Conservation (phyloP, 1,140 invertebrate genomes). For the Magallana ariakensis region DNA sequence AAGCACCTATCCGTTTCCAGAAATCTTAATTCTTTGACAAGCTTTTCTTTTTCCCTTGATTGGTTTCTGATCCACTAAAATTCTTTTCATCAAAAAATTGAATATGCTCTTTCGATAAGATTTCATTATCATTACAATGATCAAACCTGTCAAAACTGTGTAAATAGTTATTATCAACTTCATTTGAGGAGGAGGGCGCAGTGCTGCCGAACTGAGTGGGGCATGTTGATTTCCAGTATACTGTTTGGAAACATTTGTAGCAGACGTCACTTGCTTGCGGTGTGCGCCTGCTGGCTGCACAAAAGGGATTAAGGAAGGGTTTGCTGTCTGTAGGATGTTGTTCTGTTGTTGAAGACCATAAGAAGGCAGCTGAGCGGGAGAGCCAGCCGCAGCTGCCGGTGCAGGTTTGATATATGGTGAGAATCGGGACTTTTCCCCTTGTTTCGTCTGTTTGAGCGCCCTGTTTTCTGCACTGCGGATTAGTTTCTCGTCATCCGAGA, state of each 20-base stretch:
- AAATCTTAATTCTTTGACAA: not conserved
- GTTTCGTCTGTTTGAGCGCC: not conserved
- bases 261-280: not conserved
- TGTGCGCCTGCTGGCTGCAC: not conserved
- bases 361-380: not conserved
- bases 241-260: not conserved
- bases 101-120: not conserved
- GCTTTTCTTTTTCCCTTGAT: not conserved
- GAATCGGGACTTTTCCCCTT: not conserved
- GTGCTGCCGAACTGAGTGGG: not conserved
- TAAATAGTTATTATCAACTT: not conserved
- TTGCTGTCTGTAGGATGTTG: no score
- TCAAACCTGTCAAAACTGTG: not conserved
- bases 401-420: not conserved
- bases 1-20: constrained; percentile 20
- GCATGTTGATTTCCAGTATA: not conserved
- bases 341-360: not conserved
- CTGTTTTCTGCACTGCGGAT: not conserved
- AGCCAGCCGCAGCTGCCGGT: not conserved
- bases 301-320: no score
- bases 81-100: not conserved
- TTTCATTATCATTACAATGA: not conserved
- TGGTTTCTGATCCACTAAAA: not conserved
- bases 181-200: not conserved
- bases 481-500: not conserved